phyloP scores from a whole-genome alignment of 2,797 vertebrate species.

The Chelmon rostratus region DNA sequence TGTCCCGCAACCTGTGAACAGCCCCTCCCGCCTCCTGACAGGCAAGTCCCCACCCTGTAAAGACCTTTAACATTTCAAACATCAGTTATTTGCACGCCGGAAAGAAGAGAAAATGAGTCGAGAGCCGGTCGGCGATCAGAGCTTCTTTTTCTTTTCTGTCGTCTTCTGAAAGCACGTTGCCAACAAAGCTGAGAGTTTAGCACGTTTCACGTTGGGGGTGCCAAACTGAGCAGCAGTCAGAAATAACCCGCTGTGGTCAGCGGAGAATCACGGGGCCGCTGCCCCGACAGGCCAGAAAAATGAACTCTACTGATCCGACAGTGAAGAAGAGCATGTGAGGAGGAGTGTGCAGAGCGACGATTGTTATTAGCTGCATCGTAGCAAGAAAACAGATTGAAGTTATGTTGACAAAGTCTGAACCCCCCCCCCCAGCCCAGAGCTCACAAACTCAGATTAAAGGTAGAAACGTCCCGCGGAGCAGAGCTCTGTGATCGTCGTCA shows the following conservation, averaged over 20 bases:
- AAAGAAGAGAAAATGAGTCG: not conserved
- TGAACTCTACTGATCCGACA: not conserved
- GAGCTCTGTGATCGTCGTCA: too few relatives aligned
- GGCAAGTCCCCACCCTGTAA: slow-evolving; percentile 24
- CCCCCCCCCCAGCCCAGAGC: too few relatives aligned
- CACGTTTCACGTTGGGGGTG: not conserved
- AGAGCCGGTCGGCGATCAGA: not conserved
- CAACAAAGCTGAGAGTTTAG: not conserved
- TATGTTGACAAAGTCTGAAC: too few relatives aligned
- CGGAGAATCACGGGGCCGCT: too few relatives aligned
- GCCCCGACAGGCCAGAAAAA: not conserved
- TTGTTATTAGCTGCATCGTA: not conserved
- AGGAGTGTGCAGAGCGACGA: not conserved
- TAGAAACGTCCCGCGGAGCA: too few relatives aligned
- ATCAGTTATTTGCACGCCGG: not conserved
- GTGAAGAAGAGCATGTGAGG: not conserved
- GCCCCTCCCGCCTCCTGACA: slow-evolving; percentile 29
- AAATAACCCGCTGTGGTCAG: too few relatives aligned
- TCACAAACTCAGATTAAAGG: too few relatives aligned
- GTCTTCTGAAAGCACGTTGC: not conserved
- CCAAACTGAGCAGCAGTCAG: slow-evolving; percentile 18
- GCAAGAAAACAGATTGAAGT: too few relatives aligned
- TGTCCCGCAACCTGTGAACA: slow-evolving; percentile 51
- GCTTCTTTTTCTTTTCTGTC: not conserved
- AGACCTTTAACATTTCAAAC: not conserved